Evolutionary conservation across 2,797 vertebrate genomes (phyloP), one percentile per base, ranked within the genome.

Genomic region (Psittacula echo): DNA sequence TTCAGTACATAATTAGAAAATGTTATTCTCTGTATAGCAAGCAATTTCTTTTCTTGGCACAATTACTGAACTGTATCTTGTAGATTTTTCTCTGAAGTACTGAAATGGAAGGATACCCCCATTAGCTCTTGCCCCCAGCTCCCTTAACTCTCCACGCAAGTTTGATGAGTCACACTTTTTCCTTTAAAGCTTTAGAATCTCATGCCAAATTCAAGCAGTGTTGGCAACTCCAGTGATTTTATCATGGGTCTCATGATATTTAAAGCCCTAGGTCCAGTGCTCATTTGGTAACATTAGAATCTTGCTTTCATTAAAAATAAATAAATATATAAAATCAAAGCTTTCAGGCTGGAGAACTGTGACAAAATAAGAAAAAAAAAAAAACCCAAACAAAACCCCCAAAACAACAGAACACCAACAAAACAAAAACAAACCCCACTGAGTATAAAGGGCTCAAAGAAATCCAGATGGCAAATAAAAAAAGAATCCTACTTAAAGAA

Each of bases 121-220:
- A 77, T 94, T 94, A 94, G 89, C 91, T 87, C 73, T 88, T 95
- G 85, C 91, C 87, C 92, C 82, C 62, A 91, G 76, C 66, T 96
- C 91, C 89, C 94, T 96, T 88, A 95, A 91, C 92, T 95, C 95
- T 92, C 76, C 91, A 95, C 73, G 92, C 89, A 92, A 93, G 73
- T 94, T 93, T 94, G 94, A 92, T 95, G 91, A 96, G 92, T 95
- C 94, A 97, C 70, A 75, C 85, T 94, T 96, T 92, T 94, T 85
- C 73, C 50, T 95, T 96, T 90, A 92, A 94, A 93, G 82, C 87
- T 84, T 91, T 91, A 93, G 82, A 51, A 94, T 95, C 62, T 93
- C 6, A 3, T 91, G 92, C 95, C 95, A 96, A 92, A 97, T 94
- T 95, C 87, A 92, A 95, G 79, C 87, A 96, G 76, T 44, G 53